Conservation (phyloP, 2,113 vertebrate genomes). For the Puma concolor region DNA sequence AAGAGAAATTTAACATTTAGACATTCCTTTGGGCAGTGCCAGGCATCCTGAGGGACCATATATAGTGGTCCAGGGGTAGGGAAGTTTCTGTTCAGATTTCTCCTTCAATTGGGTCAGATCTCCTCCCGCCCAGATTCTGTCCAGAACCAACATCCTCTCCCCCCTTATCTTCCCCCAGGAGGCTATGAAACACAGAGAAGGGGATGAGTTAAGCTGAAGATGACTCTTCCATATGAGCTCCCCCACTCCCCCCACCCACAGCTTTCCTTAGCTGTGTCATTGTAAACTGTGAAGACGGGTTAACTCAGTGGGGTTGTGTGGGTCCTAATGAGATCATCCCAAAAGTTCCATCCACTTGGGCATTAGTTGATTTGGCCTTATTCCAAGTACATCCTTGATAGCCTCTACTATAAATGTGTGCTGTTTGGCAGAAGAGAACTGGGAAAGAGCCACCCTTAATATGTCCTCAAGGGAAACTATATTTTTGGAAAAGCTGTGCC, state of each 20-base stretch:
- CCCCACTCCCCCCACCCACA: not conserved
- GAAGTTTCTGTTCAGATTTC: not conserved
- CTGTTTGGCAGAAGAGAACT: not conserved
- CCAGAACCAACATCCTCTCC: not conserved
- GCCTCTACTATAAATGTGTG: not conserved
- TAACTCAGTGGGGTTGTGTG: not conserved
- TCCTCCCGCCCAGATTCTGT: not conserved
- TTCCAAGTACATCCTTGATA: not conserved
- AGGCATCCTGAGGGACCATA: not conserved
- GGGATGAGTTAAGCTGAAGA: not conserved
- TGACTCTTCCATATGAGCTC: not conserved
- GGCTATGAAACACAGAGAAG: not conserved
- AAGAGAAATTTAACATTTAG: not conserved
- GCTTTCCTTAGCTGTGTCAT: not conserved
- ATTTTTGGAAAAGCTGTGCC: not conserved
- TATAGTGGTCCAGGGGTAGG: not conserved
- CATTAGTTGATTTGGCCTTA: not conserved
- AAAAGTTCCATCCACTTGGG: not conserved
- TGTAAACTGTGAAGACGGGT: not conserved
- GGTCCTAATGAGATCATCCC: not conserved
- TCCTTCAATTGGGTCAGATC: not conserved
- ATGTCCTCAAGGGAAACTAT: not conserved
- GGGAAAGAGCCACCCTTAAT: not conserved
- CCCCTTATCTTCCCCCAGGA: not conserved
- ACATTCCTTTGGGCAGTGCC: not conserved